phyloP scores from a whole-genome alignment of 2,797 vertebrate genomes.

The Phalloptychus januarius region DNA sequence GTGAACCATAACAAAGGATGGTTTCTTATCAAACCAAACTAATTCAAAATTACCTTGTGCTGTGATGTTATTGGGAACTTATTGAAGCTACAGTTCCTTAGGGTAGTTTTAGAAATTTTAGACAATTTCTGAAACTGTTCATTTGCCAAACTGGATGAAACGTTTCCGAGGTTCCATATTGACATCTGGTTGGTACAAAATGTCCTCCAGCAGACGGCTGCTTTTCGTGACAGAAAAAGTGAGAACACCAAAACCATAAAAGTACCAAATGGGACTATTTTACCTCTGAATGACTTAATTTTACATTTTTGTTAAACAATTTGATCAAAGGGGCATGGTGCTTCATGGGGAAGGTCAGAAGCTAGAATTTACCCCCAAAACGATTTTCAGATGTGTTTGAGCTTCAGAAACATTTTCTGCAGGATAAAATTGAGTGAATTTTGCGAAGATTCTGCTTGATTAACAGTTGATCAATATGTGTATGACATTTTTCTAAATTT shows the following conservation, averaged over 20 bases:
- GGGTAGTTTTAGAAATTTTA: background rate
- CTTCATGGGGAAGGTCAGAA: background rate
- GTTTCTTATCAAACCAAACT: background rate
- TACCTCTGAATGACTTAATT: background rate
- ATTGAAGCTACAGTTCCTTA: background rate
- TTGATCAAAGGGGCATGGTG: background rate
- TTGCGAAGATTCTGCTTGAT: background rate
- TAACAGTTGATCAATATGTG: background rate
- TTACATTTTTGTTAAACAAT: background rate
- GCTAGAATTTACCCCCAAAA: background rate
- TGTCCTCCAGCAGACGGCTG: background rate
- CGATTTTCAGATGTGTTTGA: background rate
- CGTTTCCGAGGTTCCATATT: background rate
- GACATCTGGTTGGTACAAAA: background rate
- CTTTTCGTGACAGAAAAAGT: background rate
- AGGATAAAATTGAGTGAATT: background rate
- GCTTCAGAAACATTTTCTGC: background rate
- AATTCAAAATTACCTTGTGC: background rate
- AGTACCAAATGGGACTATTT: background rate
- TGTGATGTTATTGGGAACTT: background rate
- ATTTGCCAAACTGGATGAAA: background rate
- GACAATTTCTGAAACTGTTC: background rate
- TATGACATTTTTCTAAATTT: background rate
- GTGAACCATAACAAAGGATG: background rate
- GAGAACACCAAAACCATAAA: background rate